Evolutionary conservation across 2,888 invertebrate species (phyloP).

Genomic region (Pocota personata): DNA sequence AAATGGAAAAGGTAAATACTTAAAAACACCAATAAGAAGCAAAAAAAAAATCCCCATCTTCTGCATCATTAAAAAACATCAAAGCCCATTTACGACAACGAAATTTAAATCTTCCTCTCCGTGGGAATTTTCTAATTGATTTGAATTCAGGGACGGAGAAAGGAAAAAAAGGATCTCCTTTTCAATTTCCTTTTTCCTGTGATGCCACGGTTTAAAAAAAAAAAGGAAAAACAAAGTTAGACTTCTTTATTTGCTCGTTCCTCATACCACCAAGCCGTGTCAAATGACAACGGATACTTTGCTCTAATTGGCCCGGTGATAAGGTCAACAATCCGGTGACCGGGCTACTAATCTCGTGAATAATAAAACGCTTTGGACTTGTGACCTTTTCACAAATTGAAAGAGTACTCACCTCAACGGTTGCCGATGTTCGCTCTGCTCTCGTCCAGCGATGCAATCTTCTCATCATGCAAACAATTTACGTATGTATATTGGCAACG

Average conservation of each 20-base stretch:
- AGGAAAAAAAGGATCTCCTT: neutral
- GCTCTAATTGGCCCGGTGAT: neutral
- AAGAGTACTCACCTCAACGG: conserved; percentile 36
- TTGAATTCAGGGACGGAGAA: neutral
- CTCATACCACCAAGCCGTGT: neutral
- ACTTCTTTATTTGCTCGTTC: neutral
- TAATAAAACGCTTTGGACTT: neutral
- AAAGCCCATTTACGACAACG: neutral
- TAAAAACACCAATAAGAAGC: neutral
- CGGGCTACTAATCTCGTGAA: neutral
- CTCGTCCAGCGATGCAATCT: conserved; percentile 59
- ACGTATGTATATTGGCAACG: conserved; percentile 41
- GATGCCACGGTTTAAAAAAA: neutral
- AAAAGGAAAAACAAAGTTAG: too few species aligned
- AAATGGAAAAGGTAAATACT: neutral
- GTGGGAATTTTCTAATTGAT: conserved; percentile 7
- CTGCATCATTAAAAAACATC: conserved; percentile 5
- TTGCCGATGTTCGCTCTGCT: conserved; percentile 20
- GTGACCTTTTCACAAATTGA: conserved; percentile 22
- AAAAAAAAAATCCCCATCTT: neutral
- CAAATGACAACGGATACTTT: conserved; percentile 12
- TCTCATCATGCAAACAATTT: conserved; percentile 49
- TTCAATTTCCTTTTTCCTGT: neutral
- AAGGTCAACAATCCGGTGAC: conserved; percentile 15
- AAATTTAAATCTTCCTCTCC: conserved; percentile 11